Evolutionary conservation across 2,888 invertebrate genomes (phyloP), one percentile per base, ranked within the genome.

Genomic region (Odontocolon sp.): DNA sequence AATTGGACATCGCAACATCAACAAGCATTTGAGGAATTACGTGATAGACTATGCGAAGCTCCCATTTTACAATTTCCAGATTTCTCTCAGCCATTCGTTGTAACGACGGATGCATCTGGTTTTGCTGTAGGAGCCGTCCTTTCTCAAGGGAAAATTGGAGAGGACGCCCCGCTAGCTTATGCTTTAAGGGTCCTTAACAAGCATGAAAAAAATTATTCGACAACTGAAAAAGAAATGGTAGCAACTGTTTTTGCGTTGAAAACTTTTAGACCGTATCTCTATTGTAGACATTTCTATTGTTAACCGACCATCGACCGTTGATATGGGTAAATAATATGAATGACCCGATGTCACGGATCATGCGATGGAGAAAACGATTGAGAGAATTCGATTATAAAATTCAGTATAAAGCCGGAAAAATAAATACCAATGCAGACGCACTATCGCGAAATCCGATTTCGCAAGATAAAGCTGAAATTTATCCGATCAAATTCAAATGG

Each of bases 271-370:
- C 47, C 42, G 1, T 45, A 63, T 16, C 28, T 61, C 16, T 61
- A 61, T 61, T 45, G 33, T 18, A 21, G 45, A 28, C 23, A 47
- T 14, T 63, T 36, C 3, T 21, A 3, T 36, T 50, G 4, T 14
- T 38, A 0, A 64, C 28, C n/a, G 52, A 54, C 38, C 54, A 42
- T 14, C 36, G 54, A 31, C 42, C 54, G 8, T 16, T 63, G 3
- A 47, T 47, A 0, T 63, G 61, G 66, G 21, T 28, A 2, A 42
- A 66, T 6, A 54, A 40, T 1, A 31, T 52, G 66, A 66, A 66
- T 4, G 54, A 28, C 31, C 66, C 66, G 5, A 42, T 31, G 1
- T 66, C 40, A 3, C 54, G 52, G 4, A 31, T 66, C n/a, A 14
- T 42, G 9, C 26, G 40, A 42, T 52, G 52, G 66, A 66, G 66